Evolutionary conservation across 2,797 vertebrate genomes (phyloP), one percentile per base, ranked within the genome.

Genomic region (Eremophila alpestris): DNA sequence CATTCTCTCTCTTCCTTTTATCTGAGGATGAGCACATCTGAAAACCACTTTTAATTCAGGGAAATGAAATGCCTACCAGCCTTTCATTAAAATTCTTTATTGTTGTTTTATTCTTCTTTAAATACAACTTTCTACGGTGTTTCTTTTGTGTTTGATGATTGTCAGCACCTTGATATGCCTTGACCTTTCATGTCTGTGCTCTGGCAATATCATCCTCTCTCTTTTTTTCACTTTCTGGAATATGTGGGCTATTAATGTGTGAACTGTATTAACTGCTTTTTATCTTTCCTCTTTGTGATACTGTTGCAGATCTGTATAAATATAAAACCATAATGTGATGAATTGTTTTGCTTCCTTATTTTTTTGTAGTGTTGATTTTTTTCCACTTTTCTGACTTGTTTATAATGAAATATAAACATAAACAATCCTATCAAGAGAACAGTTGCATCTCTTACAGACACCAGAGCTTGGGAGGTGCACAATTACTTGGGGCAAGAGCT

Each of bases 191-290:
- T 67, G 64, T 83, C 64, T 94, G 43, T 76, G 45, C 80, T 79
- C 77, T 79, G 40, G 19, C 59, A 91, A 29, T 19, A 13, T 77
- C 68, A 76, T 52, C 12, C 9, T 12, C 4, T 7, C 34, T 23
- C 71, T 62, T 95, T 89, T 89, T 89, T 93, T 67, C 19, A 24
- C 55, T 92, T 96, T 83, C 86, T 96, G 52, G 70, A 88, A 88
- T 83, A 76, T 60, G 30, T 59, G 48, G 16, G 32, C 58, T 88
- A 88, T 83, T 95, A 89, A 90, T 43, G 58, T 78, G 43, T 84
- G 85, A 94, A 89, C 94, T 95, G 79, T 74, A 74, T 20, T 13
- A 86, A 68, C 55, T 76, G 32, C 24, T 89, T 94, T 95, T 90
- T 91, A 78, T 93, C 68, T 90, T 92, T 95, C 55, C 38, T 89